Evolutionary conservation across 2,797 vertebrate species (phyloP).

Genomic region (Coluber constrictor): DNA sequence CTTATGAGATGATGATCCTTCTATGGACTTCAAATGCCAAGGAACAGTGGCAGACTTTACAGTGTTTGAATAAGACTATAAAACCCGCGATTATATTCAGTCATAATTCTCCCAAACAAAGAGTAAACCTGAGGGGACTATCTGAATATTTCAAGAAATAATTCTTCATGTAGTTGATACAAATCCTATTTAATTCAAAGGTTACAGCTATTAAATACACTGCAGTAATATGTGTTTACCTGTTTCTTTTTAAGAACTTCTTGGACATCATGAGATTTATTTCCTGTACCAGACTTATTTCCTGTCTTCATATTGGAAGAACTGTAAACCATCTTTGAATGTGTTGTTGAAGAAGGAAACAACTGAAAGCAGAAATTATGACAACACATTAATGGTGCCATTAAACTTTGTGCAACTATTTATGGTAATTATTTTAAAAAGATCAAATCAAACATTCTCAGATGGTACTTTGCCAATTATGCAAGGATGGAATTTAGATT

Average conservation of each 20-base stretch:
- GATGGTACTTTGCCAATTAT: not conserved
- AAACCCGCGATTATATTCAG: not conserved
- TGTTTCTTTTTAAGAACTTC: conserved; percentile 95
- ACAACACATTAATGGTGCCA: conserved; percentile 7
- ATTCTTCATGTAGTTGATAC: not conserved
- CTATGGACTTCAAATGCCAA: not conserved
- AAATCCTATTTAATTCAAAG: not conserved
- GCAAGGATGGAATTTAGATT: not conserved
- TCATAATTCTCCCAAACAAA: not conserved
- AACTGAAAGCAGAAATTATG: conserved; percentile 58
- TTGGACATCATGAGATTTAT: conserved; percentile 86
- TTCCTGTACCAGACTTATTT: conserved; percentile 80
- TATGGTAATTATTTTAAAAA: not conserved
- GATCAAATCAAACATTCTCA: not conserved
- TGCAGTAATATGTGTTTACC: conserved; percentile 61
- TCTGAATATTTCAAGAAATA: not conserved
- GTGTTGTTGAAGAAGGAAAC: conserved; percentile 68
- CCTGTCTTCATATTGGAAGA: conserved; percentile 78
- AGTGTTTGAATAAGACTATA: not conserved
- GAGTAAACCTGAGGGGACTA: not conserved
- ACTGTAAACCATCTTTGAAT: conserved; percentile 83
- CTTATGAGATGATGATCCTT: not conserved
- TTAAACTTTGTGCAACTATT: not conserved
- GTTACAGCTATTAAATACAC: not conserved
- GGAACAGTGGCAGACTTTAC: not conserved